These are phyloP conservation scores for Sinhomidia bicolor DNA, from an alignment of 2,888 invertebrate species.

Conservation along the genomic window DNA sequence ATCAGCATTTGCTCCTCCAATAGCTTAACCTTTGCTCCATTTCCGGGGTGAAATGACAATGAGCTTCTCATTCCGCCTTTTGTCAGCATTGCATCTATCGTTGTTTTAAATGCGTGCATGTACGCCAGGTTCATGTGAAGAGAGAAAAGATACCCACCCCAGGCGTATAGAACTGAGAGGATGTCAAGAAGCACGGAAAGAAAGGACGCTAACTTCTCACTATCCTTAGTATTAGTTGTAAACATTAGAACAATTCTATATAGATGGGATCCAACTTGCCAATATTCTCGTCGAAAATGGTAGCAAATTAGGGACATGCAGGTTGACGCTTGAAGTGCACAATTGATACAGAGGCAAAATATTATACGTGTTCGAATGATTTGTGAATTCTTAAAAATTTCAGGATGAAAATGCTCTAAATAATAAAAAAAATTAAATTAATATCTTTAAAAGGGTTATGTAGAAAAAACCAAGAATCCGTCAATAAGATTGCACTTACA, in stretches of 20 bases:
- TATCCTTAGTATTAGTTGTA: not conserved
- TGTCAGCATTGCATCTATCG: not conserved
- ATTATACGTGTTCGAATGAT: not conserved
- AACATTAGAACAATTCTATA: not conserved
- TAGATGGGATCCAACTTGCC: conserved; percentile 5
- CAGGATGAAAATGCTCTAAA: not conserved
- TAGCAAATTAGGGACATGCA: not conserved
- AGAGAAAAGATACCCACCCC: not conserved
- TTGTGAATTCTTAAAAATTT: not conserved
- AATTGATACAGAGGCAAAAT: not conserved
- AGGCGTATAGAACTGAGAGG: not conserved
- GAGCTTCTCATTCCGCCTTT: not conserved
- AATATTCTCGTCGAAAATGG: not conserved
- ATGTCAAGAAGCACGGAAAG: not conserved
- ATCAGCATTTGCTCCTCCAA: conserved; percentile 7
- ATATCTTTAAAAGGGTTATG: too few relatives aligned
- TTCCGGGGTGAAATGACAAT: not conserved
- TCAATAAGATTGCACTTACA: too few relatives aligned
- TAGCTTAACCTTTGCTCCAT: not conserved
- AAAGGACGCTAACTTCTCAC: not conserved
- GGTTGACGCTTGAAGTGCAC: not conserved
- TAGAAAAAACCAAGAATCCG: too few relatives aligned
- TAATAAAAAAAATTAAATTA: too few relatives aligned
- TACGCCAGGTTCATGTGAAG: not conserved
- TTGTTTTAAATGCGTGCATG: conserved; percentile 27